Evolutionary conservation across 2,888 invertebrate genomes (phyloP), one percentile per base, ranked within the genome.

Genomic region (Venustoraphidia nigricollis): DNA sequence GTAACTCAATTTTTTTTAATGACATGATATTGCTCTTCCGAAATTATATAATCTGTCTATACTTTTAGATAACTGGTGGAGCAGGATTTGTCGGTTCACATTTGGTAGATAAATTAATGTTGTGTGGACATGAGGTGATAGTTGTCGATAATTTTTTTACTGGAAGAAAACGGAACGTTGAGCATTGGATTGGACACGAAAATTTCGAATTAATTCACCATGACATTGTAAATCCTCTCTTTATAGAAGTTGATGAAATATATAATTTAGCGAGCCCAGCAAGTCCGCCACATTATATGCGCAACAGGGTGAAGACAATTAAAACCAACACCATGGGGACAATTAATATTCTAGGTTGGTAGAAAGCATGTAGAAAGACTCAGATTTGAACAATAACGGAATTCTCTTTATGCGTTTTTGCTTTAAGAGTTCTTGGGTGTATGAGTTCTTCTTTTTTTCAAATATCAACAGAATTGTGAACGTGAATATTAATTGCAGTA

Each of bases 21-120:
- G 9, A 34, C 10, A 36, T 11, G 3, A 5, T 48, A 1, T 14
- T 34, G 6, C 11, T 36, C 36, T 10, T 35, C 35, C 10, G 10
- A 46, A 11, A 37, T 38, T 10, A 10, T 13, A 48, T 27, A 49
- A 48, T 48, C n/a, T 41, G 11, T 10, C 9, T 52, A 53, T 50
- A 51, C 51, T 61, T 70, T 39, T 66, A 88, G 80, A 79, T 93
- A 46, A 94, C 95, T 8, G 96, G 96, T 42, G 96, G 96, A 10
- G 96, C 96, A 8, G 97, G 96, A 3, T 97, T 97, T 71, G 96
- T 97, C n/a, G 98, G 98, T 0, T 97, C 96, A 0, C 98, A 99
- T 68, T 73, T 99, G 34, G 94, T 96, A 0, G 98, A 99, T 65
- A 74, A 83, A 54, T 72, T 99, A 46, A 96, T 98, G 96, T 74